phyloP scores from a whole-genome alignment of 2,888 invertebrate species.

The Cheiracanthium punctorium region DNA sequence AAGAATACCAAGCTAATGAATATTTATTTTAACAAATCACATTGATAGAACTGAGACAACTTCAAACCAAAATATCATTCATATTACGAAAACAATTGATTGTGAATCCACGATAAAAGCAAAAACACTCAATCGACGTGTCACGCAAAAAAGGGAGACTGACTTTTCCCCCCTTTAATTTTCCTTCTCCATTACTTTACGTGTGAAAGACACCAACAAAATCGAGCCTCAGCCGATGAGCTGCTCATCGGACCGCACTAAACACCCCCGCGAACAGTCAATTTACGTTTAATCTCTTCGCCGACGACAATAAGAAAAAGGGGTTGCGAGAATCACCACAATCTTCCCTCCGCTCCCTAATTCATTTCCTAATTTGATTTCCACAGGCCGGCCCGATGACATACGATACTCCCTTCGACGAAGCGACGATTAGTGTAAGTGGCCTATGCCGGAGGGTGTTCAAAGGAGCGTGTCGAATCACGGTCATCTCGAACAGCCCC shows the following conservation, averaged over 20 bases:
- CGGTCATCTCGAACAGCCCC: conserved; percentile 5
- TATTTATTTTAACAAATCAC: too few species aligned
- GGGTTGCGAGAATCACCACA: neutral
- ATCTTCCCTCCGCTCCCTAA: conserved; percentile 24
- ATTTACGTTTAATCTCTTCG: neutral
- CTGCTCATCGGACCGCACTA: neutral
- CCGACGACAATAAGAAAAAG: neutral
- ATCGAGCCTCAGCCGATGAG: neutral
- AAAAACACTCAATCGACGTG: too few species aligned
- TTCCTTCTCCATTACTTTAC: too few species aligned
- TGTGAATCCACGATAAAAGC: too few species aligned
- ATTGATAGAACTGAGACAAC: too few species aligned
- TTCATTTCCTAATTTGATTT: conserved; percentile 65
- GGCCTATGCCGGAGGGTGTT: conserved; percentile 45
- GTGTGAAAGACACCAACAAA: too few species aligned
- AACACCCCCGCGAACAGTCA: conserved; percentile 1
- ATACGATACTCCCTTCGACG: conserved; percentile 25
- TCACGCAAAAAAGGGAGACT: too few species aligned
- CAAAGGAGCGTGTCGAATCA: conserved; percentile 50
- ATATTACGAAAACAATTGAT: too few species aligned
- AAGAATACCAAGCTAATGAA: too few species aligned
- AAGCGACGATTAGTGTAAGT: conserved; percentile 48
- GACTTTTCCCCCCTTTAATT: too few species aligned
- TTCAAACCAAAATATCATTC: too few species aligned
- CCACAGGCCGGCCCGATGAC: neutral